phyloP scores from a whole-genome alignment of 2,888 invertebrate genomes.

The Mongoloraphidia duomilia region DNA sequence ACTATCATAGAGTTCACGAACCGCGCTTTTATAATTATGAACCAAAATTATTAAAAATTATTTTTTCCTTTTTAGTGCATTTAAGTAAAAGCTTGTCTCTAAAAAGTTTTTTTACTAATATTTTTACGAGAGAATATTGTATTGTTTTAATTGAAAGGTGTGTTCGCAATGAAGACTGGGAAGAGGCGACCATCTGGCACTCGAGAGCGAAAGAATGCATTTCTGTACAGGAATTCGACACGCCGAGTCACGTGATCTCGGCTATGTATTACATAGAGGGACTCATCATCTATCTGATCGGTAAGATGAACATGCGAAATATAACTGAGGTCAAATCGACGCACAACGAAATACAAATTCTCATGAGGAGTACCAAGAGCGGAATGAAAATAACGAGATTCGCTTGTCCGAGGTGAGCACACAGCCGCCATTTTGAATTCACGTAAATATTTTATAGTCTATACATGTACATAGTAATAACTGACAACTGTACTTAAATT shows the following conservation, averaged over 20 bases:
- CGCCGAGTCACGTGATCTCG: conserved; percentile 28
- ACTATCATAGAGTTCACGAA: no score
- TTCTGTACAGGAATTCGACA: conserved; percentile 16
- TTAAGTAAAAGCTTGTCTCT: no score
- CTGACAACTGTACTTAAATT: no score
- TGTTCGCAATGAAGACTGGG: conserved; percentile 40
- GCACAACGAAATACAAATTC: conserved; percentile 20
- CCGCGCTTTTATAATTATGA: no score
- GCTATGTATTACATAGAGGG: conserved; percentile 40
- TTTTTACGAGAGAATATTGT: background rate
- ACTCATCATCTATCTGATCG: conserved; percentile 36
- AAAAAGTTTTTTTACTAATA: no score
- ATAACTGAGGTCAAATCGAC: conserved; percentile 18
- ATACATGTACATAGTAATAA: no score
- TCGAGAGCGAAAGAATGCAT: conserved; percentile 28
- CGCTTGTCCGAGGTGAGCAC: conserved; percentile 28
- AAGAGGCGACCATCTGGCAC: conserved; percentile 38
- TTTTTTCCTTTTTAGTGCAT: no score
- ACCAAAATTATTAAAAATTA: no score
- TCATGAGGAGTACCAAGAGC: conserved; percentile 21
- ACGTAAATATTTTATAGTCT: conserved; percentile 10
- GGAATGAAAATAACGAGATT: conserved; percentile 20
- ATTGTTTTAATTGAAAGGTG: conserved; percentile 28
- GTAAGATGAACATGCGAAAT: conserved; percentile 23
- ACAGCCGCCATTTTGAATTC: background rate